phyloP scores from a whole-genome alignment of 53 echinoderm and acorn worm species.

The Apostichopus leukothele region DNA sequence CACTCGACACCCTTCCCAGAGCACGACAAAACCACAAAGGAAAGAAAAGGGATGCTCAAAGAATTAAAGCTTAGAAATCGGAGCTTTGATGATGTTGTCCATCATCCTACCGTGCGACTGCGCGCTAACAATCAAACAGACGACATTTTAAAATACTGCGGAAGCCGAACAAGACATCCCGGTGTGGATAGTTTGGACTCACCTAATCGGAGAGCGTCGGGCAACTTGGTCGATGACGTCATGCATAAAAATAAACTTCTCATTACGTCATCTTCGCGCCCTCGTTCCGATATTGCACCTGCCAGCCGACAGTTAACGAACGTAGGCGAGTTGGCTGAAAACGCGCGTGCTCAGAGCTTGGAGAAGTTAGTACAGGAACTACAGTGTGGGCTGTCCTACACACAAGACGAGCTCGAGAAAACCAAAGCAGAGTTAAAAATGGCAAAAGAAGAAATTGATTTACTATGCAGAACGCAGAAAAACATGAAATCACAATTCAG shows the following conservation, averaged over 20 bases:
- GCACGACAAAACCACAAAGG: background rate
- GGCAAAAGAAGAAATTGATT: conserved; percentile 41
- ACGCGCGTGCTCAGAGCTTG: conserved; percentile 50
- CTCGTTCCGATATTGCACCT: conserved; percentile 10
- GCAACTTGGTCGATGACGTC: conserved; percentile 10
- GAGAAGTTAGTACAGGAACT: conserved; percentile 68
- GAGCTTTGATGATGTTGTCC: conserved; percentile 5
- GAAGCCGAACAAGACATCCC: background rate
- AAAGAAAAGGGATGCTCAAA: background rate
- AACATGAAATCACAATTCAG: background rate
- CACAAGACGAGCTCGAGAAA: conserved; percentile 65
- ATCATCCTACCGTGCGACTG: conserved; percentile 23
- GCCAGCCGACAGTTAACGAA: background rate
- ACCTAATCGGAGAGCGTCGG: background rate
- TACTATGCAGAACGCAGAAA: conserved; percentile 14
- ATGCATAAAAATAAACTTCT: background rate
- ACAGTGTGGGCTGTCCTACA: conserved; percentile 56
- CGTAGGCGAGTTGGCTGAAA: background rate
- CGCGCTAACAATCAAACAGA: background rate
- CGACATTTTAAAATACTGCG: background rate
- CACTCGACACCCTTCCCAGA: conserved; percentile 26
- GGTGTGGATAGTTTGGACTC: background rate
- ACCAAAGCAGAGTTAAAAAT: conserved; percentile 56
- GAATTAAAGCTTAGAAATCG: background rate
- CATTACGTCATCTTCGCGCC: background rate